Conservation (phyloP, 2,888 invertebrate species). For the Tolmerus cingulatus region DNA sequence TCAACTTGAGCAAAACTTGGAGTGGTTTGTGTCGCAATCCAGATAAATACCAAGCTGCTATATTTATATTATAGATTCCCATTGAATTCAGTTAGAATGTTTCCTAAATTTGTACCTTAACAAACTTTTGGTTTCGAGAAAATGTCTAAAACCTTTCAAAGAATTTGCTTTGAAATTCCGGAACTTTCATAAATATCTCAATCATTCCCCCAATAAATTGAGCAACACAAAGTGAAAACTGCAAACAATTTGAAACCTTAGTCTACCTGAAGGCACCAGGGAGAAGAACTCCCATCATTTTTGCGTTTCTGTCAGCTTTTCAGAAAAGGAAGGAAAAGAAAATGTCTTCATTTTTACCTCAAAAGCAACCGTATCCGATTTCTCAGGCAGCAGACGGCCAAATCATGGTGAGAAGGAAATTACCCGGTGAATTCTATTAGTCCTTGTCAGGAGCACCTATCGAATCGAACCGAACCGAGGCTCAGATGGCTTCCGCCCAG, state of each 20-base stretch:
- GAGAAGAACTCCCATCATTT: neutral
- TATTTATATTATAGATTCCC: neutral
- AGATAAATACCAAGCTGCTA: neutral
- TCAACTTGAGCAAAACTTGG: neutral
- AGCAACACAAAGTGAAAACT: neutral
- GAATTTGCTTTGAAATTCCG: neutral
- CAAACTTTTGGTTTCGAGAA: neutral
- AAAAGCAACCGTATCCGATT: constrained; percentile 19
- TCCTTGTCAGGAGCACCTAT: constrained; percentile 19
- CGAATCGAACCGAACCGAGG: neutral
- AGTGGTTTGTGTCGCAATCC: neutral
- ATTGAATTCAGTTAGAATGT: neutral
- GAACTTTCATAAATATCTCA: neutral
- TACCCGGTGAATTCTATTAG: constrained; percentile 34
- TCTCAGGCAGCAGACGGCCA: neutral
- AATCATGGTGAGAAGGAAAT: constrained; percentile 22
- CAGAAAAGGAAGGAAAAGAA: neutral
- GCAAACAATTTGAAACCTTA: neutral
- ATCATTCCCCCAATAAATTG: neutral
- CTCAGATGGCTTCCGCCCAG: constrained; percentile 11
- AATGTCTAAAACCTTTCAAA: neutral
- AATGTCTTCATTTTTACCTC: constrained; percentile 15
- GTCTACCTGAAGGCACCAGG: neutral
- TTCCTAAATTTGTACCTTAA: neutral
- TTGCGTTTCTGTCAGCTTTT: neutral